These are phyloP conservation scores for Acrossocheilus fasciatus DNA, from an alignment of 2,797 vertebrate genomes.

Conservation along the genomic window DNA sequence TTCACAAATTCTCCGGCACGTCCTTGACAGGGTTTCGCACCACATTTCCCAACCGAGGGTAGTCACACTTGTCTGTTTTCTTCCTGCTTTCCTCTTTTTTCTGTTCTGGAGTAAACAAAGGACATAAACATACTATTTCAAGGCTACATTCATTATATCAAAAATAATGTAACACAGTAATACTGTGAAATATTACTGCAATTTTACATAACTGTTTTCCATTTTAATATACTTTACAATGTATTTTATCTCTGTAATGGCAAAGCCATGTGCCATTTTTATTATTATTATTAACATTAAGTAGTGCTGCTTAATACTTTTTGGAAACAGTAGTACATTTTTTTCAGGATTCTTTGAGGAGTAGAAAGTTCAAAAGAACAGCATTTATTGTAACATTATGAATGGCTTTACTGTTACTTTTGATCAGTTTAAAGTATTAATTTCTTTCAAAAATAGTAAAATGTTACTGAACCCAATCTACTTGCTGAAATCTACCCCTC, in stretches of 20 bases:
- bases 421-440: not conserved
- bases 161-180: not conserved
- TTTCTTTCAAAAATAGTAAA: not conserved
- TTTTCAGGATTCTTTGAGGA: not conserved
- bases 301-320: not conserved
- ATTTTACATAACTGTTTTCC: not conserved
- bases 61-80: conserved; percentile 50
- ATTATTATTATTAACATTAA: not conserved
- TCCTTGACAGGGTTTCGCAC: conserved; percentile 49
- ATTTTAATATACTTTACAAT: not conserved
- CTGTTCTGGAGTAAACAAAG: conserved; percentile 37
- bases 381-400: not conserved
- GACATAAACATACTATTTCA: conserved; percentile 1
- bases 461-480: not conserved
- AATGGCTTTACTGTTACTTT: not conserved
- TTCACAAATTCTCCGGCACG: conserved; percentile 40
- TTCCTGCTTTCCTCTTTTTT: conserved; percentile 31
- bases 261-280: not conserved
- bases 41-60: conserved; percentile 48
- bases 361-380: not conserved
- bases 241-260: not conserved
- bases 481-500: no score
- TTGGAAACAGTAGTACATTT: not conserved
- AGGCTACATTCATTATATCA: not conserved
- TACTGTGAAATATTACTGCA: not conserved